Percentiles rank a stretch among this genome's conserved stretches.
phyloP scores from a whole-genome alignment of 1,140 invertebrate species.

The Drosophila mayri region DNA sequence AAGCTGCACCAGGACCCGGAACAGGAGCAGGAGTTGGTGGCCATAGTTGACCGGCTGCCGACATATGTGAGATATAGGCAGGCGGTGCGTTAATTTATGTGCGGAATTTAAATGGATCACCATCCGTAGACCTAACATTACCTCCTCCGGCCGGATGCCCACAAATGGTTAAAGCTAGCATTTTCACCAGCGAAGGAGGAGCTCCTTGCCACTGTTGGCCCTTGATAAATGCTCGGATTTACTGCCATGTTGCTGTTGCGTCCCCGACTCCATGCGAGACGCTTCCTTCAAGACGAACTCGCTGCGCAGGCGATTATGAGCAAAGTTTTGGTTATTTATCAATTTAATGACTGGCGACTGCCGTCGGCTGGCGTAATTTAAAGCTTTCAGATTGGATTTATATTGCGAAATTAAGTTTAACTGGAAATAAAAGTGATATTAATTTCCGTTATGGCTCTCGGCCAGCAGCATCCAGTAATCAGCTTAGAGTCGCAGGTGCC shows the following conservation, averaged over 20 bases:
- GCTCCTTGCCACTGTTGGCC: slow-evolving; percentile 39
- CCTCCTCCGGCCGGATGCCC: slow-evolving; percentile 35
- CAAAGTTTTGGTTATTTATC: slow-evolving; percentile 81
- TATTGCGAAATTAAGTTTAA: slow-evolving; percentile 63
- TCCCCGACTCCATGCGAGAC: not conserved
- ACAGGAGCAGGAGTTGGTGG: not conserved
- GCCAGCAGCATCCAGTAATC: slow-evolving; percentile 7
- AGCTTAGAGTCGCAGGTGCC: slow-evolving; percentile 1
- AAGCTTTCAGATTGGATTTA: slow-evolving; percentile 75
- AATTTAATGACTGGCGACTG: slow-evolving; percentile 74
- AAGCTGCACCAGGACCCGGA: not conserved
- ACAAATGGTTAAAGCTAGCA: slow-evolving; percentile 69
- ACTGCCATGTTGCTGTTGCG: slow-evolving; percentile 12
- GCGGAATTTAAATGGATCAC: slow-evolving; percentile 78
- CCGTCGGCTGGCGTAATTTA: slow-evolving; percentile 57
- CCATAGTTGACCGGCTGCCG: slow-evolving; percentile 41
- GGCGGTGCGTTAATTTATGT: slow-evolving; percentile 73
- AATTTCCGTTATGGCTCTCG: slow-evolving; percentile 50
- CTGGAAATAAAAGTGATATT: slow-evolving; percentile 54
- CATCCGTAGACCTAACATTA: slow-evolving; percentile 9
- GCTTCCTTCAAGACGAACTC: slow-evolving; percentile 28
- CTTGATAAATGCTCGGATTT: slow-evolving; percentile 72
- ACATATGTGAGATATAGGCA: slow-evolving; percentile 42
- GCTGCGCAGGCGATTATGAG: slow-evolving; percentile 69
- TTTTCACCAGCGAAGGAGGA: slow-evolving; percentile 17